Evolutionary conservation across 1,140 invertebrate species (phyloP), one percentile per base, ranked within the genome.

Genomic region (Battus philenor): DNA sequence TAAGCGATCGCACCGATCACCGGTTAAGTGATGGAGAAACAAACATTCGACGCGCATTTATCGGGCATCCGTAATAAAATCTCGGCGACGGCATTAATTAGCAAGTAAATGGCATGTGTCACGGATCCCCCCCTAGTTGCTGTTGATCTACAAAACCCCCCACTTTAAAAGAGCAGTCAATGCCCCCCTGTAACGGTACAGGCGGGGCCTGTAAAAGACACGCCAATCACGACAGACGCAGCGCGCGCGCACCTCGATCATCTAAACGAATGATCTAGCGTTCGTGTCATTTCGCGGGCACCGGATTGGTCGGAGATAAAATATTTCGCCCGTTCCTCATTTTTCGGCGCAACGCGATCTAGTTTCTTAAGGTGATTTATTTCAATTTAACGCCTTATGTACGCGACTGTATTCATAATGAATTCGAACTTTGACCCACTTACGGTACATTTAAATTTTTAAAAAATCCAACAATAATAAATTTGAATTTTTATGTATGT

Each of bases 201-300:
- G 79, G 79, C 79, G 76, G 62, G 70, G 79, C 71, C 51, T 71
- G 46, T 39, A 54, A 44, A 34, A 36, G 39, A 53, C 51, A 79
- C 75, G 66, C 79, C 79, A 80, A 83, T 83, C 68, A 66, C 58
- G 47, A 66, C 54, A 47, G 60, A 44, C 62, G 64, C 49, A 45
- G 65, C 60, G 56, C 67, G 50, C 57, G 56, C 74, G 58, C 52
- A 44, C 43, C 12, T 18, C 59, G 61, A 56, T 71, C 49, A 74
- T 74, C 71, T 78, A 79, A 78, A 58, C 73, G 71, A 77, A 74
- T 76, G 65, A 83, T 78, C 79, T 81, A 83, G 75, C 71, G 56
- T 44, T 54, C 68, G 59, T 78, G 79, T 83, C 79, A 81, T 72
- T 79, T 76, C 50, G 77, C 77, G 61, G 67, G 55, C 69, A 50